Conservation (phyloP, 2,797 vertebrate genomes). For the Poeciliopsis paucimaculata region DNA sequence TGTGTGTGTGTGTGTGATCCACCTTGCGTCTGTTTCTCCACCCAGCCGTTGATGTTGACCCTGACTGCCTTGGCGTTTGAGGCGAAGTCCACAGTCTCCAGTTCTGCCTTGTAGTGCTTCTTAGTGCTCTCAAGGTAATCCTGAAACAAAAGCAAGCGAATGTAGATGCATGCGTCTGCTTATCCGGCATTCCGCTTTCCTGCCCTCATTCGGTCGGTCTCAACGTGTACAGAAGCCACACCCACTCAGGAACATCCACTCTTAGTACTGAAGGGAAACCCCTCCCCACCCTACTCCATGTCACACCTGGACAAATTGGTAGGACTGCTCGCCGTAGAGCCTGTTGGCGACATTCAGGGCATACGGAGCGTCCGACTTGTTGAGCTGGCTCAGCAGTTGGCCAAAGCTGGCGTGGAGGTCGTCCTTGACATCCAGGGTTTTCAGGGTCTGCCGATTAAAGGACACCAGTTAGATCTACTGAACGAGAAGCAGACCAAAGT, state of each 20-base stretch:
- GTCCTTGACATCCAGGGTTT: conserved; percentile 40
- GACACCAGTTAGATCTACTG: neutral
- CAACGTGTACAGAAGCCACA: neutral
- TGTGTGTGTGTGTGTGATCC: neutral
- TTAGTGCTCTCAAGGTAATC: conserved; percentile 79
- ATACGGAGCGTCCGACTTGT: conserved; percentile 77
- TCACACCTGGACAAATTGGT: conserved; percentile 82
- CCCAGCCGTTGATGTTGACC: conserved; percentile 88
- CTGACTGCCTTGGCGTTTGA: conserved; percentile 72
- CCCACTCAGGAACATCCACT: neutral
- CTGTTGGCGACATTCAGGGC: conserved; percentile 85
- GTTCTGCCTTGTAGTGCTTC: conserved; percentile 81
- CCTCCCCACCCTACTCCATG: neutral
- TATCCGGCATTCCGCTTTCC: neutral
- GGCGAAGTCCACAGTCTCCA: conserved; percentile 84
- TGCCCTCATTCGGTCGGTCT: neutral
- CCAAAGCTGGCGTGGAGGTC: conserved; percentile 69
- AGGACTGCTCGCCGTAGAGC: conserved; percentile 88
- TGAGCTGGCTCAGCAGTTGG: conserved; percentile 77
- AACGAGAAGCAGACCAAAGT: neutral
- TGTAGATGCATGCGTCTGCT: neutral
- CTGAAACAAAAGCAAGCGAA: conserved; percentile 64
- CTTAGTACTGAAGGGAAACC: neutral
- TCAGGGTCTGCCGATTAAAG: conserved; percentile 73
- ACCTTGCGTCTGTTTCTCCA: conserved; percentile 87